Evolutionary conservation across 1,140 invertebrate species (phyloP).

Genomic region (Tetranychus urticae): DNA sequence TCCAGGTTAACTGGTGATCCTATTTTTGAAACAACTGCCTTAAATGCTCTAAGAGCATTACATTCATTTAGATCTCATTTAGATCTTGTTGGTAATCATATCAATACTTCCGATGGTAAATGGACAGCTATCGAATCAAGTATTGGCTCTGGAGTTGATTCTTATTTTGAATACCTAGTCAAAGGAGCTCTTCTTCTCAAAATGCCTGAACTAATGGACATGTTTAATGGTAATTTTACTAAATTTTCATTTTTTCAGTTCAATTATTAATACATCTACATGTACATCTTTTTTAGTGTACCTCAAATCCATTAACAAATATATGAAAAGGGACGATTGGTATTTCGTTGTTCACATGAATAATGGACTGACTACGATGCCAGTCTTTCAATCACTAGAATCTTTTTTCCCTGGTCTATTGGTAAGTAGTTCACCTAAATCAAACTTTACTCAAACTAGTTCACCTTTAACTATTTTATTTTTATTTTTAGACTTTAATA

Average conservation of each 20-base stretch:
- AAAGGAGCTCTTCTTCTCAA: constrained; percentile 55
- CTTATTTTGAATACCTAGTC: constrained; percentile 94
- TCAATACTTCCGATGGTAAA: constrained; percentile 74
- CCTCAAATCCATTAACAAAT: constrained; percentile 49
- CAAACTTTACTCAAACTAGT: neutral
- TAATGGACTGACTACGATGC: constrained; percentile 77
- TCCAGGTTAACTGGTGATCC: constrained; percentile 83
- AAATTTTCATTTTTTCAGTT: neutral
- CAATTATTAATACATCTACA: no score
- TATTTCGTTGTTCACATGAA: constrained; percentile 21
- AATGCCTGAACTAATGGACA: constrained; percentile 62
- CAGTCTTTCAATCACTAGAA: constrained; percentile 92
- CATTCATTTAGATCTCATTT: constrained; percentile 65
- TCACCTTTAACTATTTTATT: constrained; percentile 6
- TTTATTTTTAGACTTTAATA: constrained; percentile 36
- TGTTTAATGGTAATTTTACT: constrained; percentile 38
- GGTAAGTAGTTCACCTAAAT: constrained; percentile 24
- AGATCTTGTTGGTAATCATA: constrained; percentile 82
- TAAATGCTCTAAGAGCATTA: constrained; percentile 67
- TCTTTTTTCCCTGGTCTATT: constrained; percentile 93
- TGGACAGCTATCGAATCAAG: constrained; percentile 94
- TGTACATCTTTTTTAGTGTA: constrained; percentile 28
- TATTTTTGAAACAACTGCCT: constrained; percentile 72
- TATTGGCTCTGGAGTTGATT: constrained; percentile 78
- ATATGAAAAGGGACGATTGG: constrained; percentile 67